phyloP scores from a whole-genome alignment of 2,888 invertebrate genomes.

The Hetaerina titia region DNA sequence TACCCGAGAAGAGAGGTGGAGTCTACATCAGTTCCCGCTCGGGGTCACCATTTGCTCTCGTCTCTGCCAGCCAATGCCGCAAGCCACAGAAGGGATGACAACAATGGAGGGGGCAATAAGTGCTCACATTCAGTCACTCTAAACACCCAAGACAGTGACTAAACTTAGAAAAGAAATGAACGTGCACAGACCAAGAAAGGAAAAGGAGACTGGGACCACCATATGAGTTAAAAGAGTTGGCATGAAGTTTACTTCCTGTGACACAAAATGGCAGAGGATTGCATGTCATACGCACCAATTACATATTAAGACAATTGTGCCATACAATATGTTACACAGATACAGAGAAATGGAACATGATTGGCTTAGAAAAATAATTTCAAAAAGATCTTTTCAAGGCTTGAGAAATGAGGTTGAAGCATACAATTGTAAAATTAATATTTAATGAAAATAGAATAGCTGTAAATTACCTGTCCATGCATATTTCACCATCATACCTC shows the following conservation, averaged over 20 bases:
- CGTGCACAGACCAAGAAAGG: not conserved
- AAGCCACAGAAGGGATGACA: constrained; percentile 1
- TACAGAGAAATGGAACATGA: not conserved
- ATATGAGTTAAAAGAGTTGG: not conserved
- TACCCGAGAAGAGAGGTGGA: not conserved
- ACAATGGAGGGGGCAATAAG: constrained; percentile 12
- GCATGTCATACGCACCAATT: not conserved
- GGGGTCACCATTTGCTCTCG: not conserved
- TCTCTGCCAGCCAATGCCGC: not conserved
- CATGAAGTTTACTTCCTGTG: not conserved
- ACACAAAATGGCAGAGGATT: not conserved
- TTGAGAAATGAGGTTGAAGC: not conserved
- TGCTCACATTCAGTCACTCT: constrained; percentile 1
- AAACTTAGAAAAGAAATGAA: not conserved
- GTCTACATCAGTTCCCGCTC: not conserved
- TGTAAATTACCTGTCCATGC: not conserved
- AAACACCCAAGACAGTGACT: not conserved
- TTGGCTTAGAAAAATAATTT: not conserved
- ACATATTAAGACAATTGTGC: not conserved
- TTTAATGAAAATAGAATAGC: not conserved
- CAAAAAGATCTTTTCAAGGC: not conserved
- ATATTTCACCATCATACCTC: not conserved
- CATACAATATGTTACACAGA: not conserved
- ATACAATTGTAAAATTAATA: not conserved
- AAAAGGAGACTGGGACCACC: not conserved